These are phyloP conservation scores for Buathra laborator DNA, from an alignment of 2,888 invertebrate genomes.

Conservation along the genomic window DNA sequence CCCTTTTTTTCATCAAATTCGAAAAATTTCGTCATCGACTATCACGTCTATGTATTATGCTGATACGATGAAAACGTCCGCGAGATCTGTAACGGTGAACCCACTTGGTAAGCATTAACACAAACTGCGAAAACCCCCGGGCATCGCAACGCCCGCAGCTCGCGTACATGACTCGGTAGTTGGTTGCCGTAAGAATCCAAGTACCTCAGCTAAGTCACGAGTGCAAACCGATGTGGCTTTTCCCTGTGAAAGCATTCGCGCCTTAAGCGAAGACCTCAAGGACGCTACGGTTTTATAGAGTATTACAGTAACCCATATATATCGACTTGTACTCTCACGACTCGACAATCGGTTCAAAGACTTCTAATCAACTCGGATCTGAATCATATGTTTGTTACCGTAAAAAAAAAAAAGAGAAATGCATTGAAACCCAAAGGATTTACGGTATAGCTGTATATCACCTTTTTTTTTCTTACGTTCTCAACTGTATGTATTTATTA, in stretches of 20 bases:
- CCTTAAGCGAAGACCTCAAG: conserved; percentile 60
- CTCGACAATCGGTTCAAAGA: not conserved
- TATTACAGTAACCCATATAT: conserved; percentile 24
- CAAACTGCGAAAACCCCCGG: conserved; percentile 33
- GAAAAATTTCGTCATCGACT: conserved; percentile 41
- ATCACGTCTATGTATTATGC: conserved; percentile 13
- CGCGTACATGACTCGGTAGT: not conserved
- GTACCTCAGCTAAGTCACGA: conserved; percentile 40
- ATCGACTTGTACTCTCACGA: not conserved
- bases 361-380: conserved; percentile 1
- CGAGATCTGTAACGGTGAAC: conserved; percentile 27
- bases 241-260: conserved; percentile 49
- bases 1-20: not conserved
- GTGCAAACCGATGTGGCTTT: conserved; percentile 40
- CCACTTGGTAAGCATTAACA: not conserved
- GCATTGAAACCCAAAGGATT: not conserved
- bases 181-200: conserved; percentile 19
- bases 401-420: not conserved
- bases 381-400: not conserved
- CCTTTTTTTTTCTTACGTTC: not conserved
- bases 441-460: not conserved
- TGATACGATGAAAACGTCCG: conserved; percentile 45
- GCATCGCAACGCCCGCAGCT: conserved; percentile 31
- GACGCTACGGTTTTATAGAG: conserved; percentile 33
- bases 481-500: not conserved